Evolutionary conservation across 2,888 invertebrate species (phyloP).

Genomic region (Pheosia tremula): DNA sequence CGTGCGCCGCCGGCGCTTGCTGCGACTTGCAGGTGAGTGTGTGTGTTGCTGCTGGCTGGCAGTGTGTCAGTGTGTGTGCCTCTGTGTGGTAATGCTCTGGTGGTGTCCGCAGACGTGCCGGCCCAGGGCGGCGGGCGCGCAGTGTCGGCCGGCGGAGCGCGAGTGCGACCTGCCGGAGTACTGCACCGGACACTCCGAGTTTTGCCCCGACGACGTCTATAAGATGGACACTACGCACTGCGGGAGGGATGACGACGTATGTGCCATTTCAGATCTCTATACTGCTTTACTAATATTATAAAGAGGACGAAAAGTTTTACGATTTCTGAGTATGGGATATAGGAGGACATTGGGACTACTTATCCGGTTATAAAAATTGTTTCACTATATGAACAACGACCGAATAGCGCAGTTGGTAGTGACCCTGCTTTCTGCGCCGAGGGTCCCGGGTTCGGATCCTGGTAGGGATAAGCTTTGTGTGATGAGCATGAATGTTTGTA

Average conservation of each 20-base stretch:
- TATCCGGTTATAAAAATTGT: no score
- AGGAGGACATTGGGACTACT: no score
- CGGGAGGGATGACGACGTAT: conserved; percentile 83
- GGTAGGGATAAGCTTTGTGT: no score
- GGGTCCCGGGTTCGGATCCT: no score
- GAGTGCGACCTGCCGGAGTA: conserved; percentile 98
- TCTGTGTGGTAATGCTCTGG: background rate
- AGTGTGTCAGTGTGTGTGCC: no score
- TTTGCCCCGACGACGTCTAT: conserved; percentile 95
- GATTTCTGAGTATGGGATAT: no score
- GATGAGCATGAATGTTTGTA: no score
- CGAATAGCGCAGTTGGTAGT: no score
- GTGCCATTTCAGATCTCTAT: background rate
- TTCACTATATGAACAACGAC: no score
- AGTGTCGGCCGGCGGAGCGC: conserved; percentile 91
- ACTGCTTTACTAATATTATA: no score
- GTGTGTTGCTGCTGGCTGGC: background rate
- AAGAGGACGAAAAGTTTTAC: no score
- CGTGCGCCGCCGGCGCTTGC: conserved; percentile 97
- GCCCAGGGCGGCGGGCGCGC: conserved; percentile 89
- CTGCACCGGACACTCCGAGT: conserved; percentile 96
- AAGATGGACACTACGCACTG: conserved; percentile 95
- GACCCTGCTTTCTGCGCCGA: no score
- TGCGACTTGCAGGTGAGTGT: conserved; percentile 87
- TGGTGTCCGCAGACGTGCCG: conserved; percentile 86